Evolutionary conservation across 2,113 vertebrate species (phyloP), one percentile per base, ranked within the genome.

Genomic region (Taurulus bubalis): DNA sequence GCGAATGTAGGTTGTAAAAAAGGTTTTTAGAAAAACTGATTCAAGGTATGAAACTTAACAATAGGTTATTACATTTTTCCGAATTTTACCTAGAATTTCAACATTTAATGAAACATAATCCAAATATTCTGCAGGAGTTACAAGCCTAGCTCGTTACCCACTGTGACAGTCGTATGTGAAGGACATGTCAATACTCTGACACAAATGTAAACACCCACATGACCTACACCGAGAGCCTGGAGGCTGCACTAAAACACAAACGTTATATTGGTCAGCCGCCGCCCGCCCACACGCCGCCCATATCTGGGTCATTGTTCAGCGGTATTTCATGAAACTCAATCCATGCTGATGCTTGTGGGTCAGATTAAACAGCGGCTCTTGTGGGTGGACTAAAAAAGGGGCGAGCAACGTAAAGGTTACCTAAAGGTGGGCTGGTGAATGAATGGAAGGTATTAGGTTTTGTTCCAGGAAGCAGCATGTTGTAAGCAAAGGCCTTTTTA

Each of bases 171-270:
- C 79, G 79, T 85, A 75, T 81, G 72, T 67, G 71, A 73, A 22
- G 64, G 67, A 79, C 64, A 53, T 71, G 81, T 88, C 92, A 70
- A 90, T 90, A 88, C 77, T 75, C 69, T 40, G 67, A n/a, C 74
- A 82, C 79, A 60, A 65, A 85, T n/a, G 64, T 84, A 79, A 80
- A 87, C 56, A 22, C 58, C 80, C 86, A 77, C 83, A 77, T 87
- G 82, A 88, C 87, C 83, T 51, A 62, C 80, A 56, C 85, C 47
- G 71, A 60, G 18, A 6, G 82, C 71, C 80, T 42, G 71, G 26
- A 75, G 83, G 87, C 71, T 45, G 60, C 81, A 38, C 68, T 70
- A 64, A 78, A 63, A 72, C 87, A 86, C 76, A 63, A 84, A 53
- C 18, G n/a, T 60, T 79, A 75, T 67, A 40, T 40, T 45, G 75